phyloP scores from a whole-genome alignment of 2,888 invertebrate species.

The Thalpophila matura region DNA sequence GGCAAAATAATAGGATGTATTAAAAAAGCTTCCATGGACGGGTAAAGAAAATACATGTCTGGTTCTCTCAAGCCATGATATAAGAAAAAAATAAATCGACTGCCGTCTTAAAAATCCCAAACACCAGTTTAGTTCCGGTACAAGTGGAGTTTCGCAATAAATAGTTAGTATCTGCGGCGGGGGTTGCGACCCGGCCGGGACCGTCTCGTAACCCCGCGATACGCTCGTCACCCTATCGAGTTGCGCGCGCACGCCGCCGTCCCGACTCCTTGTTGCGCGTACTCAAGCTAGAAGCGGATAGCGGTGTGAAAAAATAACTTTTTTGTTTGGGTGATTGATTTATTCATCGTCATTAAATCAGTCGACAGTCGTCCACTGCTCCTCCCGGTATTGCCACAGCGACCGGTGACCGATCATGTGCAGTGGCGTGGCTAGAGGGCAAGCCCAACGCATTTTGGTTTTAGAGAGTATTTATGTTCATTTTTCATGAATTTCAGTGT shows the following conservation, averaged over 20 bases:
- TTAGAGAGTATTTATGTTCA: too few relatives aligned
- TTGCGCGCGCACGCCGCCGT: constrained; percentile 78
- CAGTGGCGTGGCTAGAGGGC: too few relatives aligned
- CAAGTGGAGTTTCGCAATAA: constrained; percentile 45
- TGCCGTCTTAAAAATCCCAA: constrained; percentile 20
- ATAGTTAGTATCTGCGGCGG: constrained; percentile 50
- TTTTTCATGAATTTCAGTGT: too few relatives aligned
- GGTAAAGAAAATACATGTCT: too few relatives aligned
- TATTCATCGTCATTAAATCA: too few relatives aligned
- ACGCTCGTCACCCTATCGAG: constrained; percentile 66
- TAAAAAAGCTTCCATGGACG: too few relatives aligned
- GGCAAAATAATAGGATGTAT: too few relatives aligned
- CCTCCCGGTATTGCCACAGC: too few relatives aligned
- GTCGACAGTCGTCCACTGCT: too few relatives aligned
- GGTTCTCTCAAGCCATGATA: too few relatives aligned
- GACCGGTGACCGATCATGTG: too few relatives aligned
- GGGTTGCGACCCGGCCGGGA: constrained; percentile 58
- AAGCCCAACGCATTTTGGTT: too few relatives aligned
- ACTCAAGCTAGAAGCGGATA: constrained; percentile 52
- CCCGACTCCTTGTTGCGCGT: constrained; percentile 62
- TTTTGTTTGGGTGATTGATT: not conserved
- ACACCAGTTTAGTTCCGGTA: constrained; percentile 35
- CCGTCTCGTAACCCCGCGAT: constrained; percentile 58
- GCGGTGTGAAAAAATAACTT: constrained; percentile 40
- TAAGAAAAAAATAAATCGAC: not conserved